Evolutionary conservation across 2,113 vertebrate genomes (phyloP), one percentile per base, ranked within the genome.

Genomic region (Zeus faber): DNA sequence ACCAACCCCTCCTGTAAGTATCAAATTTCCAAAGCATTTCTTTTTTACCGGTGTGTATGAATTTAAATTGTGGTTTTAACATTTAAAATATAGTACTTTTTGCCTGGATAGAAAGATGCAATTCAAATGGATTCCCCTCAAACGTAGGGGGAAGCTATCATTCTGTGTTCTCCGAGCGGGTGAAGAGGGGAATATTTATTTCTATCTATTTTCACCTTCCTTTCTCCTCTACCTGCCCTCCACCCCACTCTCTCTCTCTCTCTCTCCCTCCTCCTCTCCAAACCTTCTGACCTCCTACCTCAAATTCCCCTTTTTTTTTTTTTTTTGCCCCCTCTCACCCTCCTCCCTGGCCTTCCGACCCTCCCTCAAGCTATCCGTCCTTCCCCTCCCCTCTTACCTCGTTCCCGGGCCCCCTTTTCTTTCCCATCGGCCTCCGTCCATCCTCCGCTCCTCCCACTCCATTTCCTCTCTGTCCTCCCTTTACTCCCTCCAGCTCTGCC

Each of bases 361-460:
- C 10, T 49, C 54, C 53, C 39, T 48, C 53, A 22, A 44, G 54
- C 61, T 29, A 39, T 49, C 6, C 41, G 16, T 48, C 48, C 35
- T 63, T 29, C 29, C 33, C 43, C 26, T 41, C 17, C 43, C 11
- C n/a, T n/a, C n/a, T n/a, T n/a, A n/a, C n/a, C n/a, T n/a, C 14
- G 39, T 40, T 5, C 14, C 20, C 18, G 1, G 26, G 9, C n/a
- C 14, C 10, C 21, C 52, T 11, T 2, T 11, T 24, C 3, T 24
- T 47, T 22, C 31, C 9, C 31, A 35, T 48, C 16, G 46, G 5
- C 7, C 16, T 55, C 50, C 21, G 13, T 49, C 13, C n/a, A 52
- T 25, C 25, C 62, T 18, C 56, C 43, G 9, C 9, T 23, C 43
- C 17, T 6, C 8, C 10, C 11, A 2, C 18, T 63, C 39, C 26